These are phyloP conservation scores for Lymantria dispar DNA, from an alignment of 2,888 invertebrate species.

Conservation along the genomic window DNA sequence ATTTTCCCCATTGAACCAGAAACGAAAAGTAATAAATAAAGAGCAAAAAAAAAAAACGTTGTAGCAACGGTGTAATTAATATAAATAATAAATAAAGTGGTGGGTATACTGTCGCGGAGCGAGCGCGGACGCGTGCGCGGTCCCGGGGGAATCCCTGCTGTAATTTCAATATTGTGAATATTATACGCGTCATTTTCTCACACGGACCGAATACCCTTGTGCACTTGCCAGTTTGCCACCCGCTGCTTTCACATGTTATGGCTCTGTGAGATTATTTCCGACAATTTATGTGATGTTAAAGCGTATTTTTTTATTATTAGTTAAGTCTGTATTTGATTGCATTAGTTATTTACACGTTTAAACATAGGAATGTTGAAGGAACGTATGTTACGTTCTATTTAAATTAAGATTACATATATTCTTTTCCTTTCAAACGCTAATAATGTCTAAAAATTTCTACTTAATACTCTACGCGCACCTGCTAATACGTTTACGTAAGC, in stretches of 20 bases:
- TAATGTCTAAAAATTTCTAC: too few relatives aligned
- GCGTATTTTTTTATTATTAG: background rate
- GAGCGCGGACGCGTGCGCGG: slow-evolving; percentile 41
- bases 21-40: slow-evolving; percentile 23
- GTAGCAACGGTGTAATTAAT: slow-evolving; percentile 58
- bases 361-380: too few relatives aligned
- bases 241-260: slow-evolving; percentile 30
- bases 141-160: slow-evolving; percentile 49
- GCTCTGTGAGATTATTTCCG: slow-evolving; percentile 19
- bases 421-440: too few relatives aligned
- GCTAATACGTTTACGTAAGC: too few relatives aligned
- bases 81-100: slow-evolving; percentile 72
- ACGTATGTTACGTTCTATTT: too few relatives aligned
- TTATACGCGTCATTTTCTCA: slow-evolving; percentile 71
- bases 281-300: slow-evolving; percentile 8
- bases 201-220: slow-evolving; percentile 43
- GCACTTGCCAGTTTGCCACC: slow-evolving; percentile 43
- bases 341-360: too few relatives aligned
- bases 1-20: slow-evolving; percentile 9
- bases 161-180: slow-evolving; percentile 69
- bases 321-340: too few relatives aligned
- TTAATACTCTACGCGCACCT: too few relatives aligned
- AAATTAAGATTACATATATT: too few relatives aligned
- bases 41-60: slow-evolving; percentile 43
- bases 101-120: slow-evolving; percentile 42